phyloP scores from a whole-genome alignment of 2,113 vertebrate genomes.

The Nerophis lumbriciformis region DNA sequence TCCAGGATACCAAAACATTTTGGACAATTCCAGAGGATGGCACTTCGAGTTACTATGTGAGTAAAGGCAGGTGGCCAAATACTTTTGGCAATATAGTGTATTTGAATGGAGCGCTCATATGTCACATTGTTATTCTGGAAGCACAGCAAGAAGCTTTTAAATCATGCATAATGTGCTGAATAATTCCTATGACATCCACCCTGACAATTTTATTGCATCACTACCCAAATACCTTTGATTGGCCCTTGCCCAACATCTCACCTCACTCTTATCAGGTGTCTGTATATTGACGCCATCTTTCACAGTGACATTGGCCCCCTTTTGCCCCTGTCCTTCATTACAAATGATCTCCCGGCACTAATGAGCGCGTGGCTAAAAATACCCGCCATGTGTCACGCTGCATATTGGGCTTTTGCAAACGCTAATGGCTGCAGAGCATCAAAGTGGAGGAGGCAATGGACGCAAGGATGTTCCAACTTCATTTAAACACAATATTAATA shows the following conservation, averaged over 20 bases:
- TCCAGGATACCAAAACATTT: too few species aligned
- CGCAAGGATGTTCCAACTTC: conserved; percentile 32
- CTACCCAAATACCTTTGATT: conserved; percentile 41
- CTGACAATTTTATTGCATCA: conserved; percentile 39
- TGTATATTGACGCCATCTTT: conserved; percentile 56
- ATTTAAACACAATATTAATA: conserved; percentile 48
- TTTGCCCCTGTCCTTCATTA: conserved; percentile 55
- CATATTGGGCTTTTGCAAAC: conserved; percentile 58
- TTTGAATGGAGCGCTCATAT: conserved; percentile 15
- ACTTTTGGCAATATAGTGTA: too few species aligned
- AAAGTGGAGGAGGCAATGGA: conserved; percentile 52
- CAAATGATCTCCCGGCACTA: conserved; percentile 68
- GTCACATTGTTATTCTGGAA: conserved; percentile 41
- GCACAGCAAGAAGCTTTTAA: conserved; percentile 14
- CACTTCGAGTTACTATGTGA: too few species aligned
- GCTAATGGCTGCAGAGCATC: conserved; percentile 64
- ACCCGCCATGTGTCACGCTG: conserved; percentile 58
- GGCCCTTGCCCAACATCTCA: conserved; percentile 40
- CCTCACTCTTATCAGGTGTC: conserved; percentile 51
- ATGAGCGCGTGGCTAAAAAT: conserved; percentile 74
- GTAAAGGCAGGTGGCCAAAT: too few species aligned
- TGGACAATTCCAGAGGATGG: too few species aligned
- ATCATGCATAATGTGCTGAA: conserved; percentile 41
- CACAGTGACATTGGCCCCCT: conserved; percentile 43
- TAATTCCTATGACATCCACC: conserved; percentile 52